Evolutionary conservation across 1,140 invertebrate genomes (phyloP).

Genomic region (Drosophila ficusphila): DNA sequence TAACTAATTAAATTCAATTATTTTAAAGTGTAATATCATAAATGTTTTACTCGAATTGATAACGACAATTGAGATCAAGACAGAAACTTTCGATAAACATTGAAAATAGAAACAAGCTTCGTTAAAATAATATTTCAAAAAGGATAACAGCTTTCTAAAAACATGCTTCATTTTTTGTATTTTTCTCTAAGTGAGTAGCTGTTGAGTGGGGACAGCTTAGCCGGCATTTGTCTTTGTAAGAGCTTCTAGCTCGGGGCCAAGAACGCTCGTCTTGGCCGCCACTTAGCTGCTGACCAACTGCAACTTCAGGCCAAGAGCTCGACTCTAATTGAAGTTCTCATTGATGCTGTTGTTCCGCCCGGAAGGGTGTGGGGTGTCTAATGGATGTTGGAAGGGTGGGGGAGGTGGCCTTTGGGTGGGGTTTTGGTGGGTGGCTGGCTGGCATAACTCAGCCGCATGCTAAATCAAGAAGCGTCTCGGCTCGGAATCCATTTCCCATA

Average conservation of each 20-base stretch:
- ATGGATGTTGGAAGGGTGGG: background rate
- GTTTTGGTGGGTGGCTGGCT: slow-evolving; percentile 1
- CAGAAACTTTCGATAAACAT: too few relatives aligned
- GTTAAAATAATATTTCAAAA: too few relatives aligned
- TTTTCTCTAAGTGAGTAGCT: slow-evolving; percentile 1
- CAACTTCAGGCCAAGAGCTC: slow-evolving; percentile 32
- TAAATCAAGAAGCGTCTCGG: slow-evolving; percentile 52
- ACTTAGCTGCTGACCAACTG: slow-evolving; percentile 59
- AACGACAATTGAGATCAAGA: too few relatives aligned
- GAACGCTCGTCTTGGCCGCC: slow-evolving; percentile 40
- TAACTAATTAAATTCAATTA: too few relatives aligned
- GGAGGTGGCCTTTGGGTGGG: background rate
- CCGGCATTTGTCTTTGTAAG: slow-evolving; percentile 60
- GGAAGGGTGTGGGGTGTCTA: background rate
- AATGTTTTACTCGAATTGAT: too few relatives aligned
- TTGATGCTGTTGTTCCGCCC: slow-evolving; percentile 16
- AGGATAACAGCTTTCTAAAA: too few relatives aligned
- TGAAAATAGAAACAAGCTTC: too few relatives aligned
- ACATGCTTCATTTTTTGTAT: too few relatives aligned
- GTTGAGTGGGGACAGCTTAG: slow-evolving; percentile 23
- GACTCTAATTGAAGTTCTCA: slow-evolving; percentile 50
- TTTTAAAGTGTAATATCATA: too few relatives aligned
- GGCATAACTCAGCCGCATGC: slow-evolving; percentile 65
- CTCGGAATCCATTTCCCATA: slow-evolving; percentile 68
- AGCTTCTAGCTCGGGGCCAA: slow-evolving; percentile 23